Base-by-base conservation (phyloP, 1,140 invertebrate species). In the Saccostrea echinata region DNA sequence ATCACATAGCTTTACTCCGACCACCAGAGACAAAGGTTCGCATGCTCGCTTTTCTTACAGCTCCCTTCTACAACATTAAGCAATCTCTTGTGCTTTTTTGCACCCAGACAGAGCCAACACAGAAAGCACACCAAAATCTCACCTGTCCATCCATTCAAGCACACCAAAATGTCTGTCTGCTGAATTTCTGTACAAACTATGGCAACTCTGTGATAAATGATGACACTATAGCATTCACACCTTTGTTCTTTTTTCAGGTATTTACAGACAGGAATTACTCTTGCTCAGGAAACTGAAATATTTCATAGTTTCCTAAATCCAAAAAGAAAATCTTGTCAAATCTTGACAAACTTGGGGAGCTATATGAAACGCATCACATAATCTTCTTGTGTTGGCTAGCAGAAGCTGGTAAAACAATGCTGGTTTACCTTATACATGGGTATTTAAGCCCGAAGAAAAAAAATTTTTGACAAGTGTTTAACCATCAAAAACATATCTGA, bases 61-160 rank as follows among this genome's bases (percentile, higher is more conserved):
- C 27, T 76, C 43, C 43, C 68, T 76, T 76, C 68, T 76, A 76
- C 68, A 76, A 76, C 68, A 76, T 76, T 76, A 76, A 18, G 68
- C 68, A 76, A 76, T 76, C 68, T 76, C 24, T 76, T 76, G 68
- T 76, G 68, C 68, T 33, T 76, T 64, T 76, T 16, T 76, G 68
- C 68, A 76, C 68, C 12, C 24, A 76, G 68, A 76, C 68, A 76
- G 68, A 33, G 68, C 68, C 57, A 18, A 33, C 30, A 30, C 24
- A 35, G 2, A 76, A 27, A 43, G 9, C 13, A 27, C 30, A 76
- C 30, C 27, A 76, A 18, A 76, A 76, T 76, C 68, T 76, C 68
- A 76, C 68, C 68, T 76, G 68, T 76, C 68, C 68, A 4, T 76
- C 68, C 68, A 76, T 76, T 33, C 68, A 76, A 76, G 30, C 68